These are phyloP conservation scores for Fundulus diaphanus DNA, from an alignment of 2,797 vertebrate genomes.

Conservation along the genomic window DNA sequence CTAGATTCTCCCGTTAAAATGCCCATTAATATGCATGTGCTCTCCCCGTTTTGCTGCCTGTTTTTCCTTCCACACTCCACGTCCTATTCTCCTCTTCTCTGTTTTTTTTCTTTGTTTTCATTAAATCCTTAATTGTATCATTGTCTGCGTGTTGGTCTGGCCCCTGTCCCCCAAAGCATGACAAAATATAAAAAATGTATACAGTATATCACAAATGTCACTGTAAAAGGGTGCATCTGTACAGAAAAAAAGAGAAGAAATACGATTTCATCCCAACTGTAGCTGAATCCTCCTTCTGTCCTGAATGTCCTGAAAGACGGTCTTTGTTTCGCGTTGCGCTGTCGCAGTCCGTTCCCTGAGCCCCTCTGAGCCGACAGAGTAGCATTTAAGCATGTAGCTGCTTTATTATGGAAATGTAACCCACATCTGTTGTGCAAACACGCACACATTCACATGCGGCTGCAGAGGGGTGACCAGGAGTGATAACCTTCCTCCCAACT, in stretches of 20 bases:
- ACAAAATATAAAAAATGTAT: too few relatives aligned
- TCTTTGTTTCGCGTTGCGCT: slow-evolving; percentile 25
- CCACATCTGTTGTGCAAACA: slow-evolving; percentile 57
- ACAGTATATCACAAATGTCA: background rate
- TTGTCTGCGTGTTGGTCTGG: too few relatives aligned
- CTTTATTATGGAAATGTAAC: slow-evolving; percentile 71
- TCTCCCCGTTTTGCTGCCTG: too few relatives aligned
- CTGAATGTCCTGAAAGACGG: slow-evolving; percentile 27
- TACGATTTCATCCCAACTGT: slow-evolving; percentile 4
- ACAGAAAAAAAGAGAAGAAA: background rate
- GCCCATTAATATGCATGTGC: too few relatives aligned
- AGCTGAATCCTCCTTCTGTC: slow-evolving; percentile 1
- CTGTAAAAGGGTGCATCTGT: background rate
- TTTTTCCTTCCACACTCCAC: too few relatives aligned
- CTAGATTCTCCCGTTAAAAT: too few relatives aligned
- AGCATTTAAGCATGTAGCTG: slow-evolving; percentile 45
- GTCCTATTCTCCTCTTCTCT: too few relatives aligned
- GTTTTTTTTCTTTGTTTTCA: too few relatives aligned
- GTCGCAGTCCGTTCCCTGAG: slow-evolving; percentile 16
- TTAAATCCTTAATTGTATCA: too few relatives aligned
- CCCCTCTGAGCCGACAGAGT: slow-evolving; percentile 23
- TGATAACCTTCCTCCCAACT: slow-evolving; percentile 54
- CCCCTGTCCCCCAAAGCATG: background rate
- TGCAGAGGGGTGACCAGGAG: slow-evolving; percentile 33
- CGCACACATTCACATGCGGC: slow-evolving; percentile 14